Evolutionary conservation across 1,140 invertebrate species (phyloP), one percentile per base, ranked within the genome.

Genomic region (Antheraea pernyi): DNA sequence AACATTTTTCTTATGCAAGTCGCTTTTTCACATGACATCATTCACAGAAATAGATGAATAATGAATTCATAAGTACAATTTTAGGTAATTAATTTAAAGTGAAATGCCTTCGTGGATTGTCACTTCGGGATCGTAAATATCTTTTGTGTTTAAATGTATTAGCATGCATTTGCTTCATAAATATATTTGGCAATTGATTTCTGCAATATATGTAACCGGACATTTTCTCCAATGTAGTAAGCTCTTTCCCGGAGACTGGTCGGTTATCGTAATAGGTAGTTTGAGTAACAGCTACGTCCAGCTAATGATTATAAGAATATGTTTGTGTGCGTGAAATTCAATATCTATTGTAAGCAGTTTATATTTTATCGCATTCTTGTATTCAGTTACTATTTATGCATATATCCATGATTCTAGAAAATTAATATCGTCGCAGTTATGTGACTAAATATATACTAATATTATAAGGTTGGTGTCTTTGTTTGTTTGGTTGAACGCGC

Each of bases 181-280:
- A 36, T 48, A 62, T 67, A 30, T 67, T 46, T 58, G 13, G 59
- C 48, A 69, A 67, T 67, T 37, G 39, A 68, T 59, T 68, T 68
- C 63, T 37, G n/a, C 39, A 46, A 59, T 58, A 30, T 53, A 16
- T 61, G 67, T 62, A 70, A 71, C 71, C 74, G 76, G 76, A 70
- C 39, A 77, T 72, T 74, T 76, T 72, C 66, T 70, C 70, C 58
- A 70, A 71, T 67, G 68, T 76, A 76, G 76, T 71, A 68, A 72
- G 68, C 72, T 61, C 66, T 74, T 73, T 79, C 77, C 74, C 74
- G 77, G 74, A 74, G 72, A 72, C 72, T 72, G 70, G 77, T 72
- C 67, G 74, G 68, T 62, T 19, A 65, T 72, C 59, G 65, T 68
- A 70, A 74, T 58, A 65, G 63, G 59, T 73, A 68, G 65, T 65